These are phyloP conservation scores for Drosophila santomea DNA, from an alignment of 1,140 invertebrate genomes.

Conservation along the genomic window DNA sequence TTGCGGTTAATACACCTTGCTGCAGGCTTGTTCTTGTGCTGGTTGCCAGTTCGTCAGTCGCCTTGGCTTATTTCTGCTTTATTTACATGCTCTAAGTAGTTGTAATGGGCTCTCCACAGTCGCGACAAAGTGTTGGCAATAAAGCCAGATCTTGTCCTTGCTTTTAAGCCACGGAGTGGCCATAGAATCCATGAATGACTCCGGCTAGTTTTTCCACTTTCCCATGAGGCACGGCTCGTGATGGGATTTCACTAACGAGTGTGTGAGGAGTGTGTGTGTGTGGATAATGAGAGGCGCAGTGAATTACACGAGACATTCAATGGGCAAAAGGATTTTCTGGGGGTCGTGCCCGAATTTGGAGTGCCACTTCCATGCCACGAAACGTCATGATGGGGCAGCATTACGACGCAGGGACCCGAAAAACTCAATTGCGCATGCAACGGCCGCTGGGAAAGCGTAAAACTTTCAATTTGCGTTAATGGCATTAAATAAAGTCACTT, in stretches of 20 bases:
- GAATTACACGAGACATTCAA: slow-evolving; percentile 34
- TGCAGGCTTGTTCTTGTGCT: slow-evolving; percentile 28
- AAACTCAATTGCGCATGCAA: slow-evolving; percentile 80
- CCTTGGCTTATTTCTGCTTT: slow-evolving; percentile 79
- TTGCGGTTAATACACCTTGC: slow-evolving; percentile 11
- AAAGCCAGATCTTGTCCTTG: slow-evolving; percentile 67
- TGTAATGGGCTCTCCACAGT: slow-evolving; percentile 67
- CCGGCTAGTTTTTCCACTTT: slow-evolving; percentile 66
- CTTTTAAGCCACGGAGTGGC: slow-evolving; percentile 55
- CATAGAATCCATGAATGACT: slow-evolving; percentile 59
- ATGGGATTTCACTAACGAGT: slow-evolving; percentile 14
- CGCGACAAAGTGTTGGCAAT: slow-evolving; percentile 76
- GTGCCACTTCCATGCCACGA: slow-evolving; percentile 26
- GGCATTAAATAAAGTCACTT: slow-evolving; percentile 80
- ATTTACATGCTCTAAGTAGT: slow-evolving; percentile 82
- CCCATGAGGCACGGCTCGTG: slow-evolving; percentile 28
- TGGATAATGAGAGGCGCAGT: slow-evolving; percentile 43
- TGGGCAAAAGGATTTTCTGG: slow-evolving; percentile 27
- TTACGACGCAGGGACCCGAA: slow-evolving; percentile 40
- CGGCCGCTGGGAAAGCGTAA: slow-evolving; percentile 68
- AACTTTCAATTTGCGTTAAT: slow-evolving; percentile 83
- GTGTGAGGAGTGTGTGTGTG: slow-evolving; percentile 13
- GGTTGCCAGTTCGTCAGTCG: slow-evolving; percentile 64
- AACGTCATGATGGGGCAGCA: slow-evolving; percentile 55
- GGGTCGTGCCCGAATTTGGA: slow-evolving; percentile 1